These are phyloP conservation scores for Sarcophilus harrisii DNA, from an alignment of 2,797 vertebrate genomes.

Conservation along the genomic window DNA sequence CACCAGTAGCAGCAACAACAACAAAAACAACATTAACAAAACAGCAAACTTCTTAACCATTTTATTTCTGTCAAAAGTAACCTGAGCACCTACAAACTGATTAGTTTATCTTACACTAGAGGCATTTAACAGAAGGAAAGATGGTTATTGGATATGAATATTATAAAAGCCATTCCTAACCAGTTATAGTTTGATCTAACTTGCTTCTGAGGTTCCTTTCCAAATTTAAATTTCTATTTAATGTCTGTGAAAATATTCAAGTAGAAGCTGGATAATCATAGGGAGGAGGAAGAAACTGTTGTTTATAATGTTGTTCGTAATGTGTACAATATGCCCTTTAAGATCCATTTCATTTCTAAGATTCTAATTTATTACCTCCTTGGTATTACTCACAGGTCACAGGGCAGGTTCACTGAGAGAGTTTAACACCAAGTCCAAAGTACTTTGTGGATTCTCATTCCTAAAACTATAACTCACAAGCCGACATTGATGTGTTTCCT, in stretches of 20 bases:
- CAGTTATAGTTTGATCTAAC: neutral
- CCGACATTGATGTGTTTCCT: neutral
- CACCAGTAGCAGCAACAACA: neutral
- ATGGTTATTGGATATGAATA: neutral
- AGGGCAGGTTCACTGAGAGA: neutral
- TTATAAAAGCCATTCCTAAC: neutral
- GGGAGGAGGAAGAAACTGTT: neutral
- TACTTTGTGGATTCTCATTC: neutral
- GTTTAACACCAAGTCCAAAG: neutral
- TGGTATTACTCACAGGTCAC: neutral
- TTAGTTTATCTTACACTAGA: neutral
- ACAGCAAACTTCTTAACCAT: neutral
- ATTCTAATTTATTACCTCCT: neutral
- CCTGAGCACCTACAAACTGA: neutral
- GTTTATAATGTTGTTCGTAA: neutral
- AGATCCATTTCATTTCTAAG: neutral
- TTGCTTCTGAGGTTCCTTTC: neutral
- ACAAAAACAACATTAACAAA: neutral
- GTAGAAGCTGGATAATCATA: neutral
- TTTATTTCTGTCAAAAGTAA: neutral
- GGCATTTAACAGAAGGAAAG: neutral
- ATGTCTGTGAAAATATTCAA: neutral
- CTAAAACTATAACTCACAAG: neutral
- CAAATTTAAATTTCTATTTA: neutral
- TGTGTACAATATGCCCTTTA: neutral